Evolutionary conservation across 2,797 vertebrate genomes (phyloP), one percentile per base, ranked within the genome.

Genomic region (Distichodus sexfasciatus): DNA sequence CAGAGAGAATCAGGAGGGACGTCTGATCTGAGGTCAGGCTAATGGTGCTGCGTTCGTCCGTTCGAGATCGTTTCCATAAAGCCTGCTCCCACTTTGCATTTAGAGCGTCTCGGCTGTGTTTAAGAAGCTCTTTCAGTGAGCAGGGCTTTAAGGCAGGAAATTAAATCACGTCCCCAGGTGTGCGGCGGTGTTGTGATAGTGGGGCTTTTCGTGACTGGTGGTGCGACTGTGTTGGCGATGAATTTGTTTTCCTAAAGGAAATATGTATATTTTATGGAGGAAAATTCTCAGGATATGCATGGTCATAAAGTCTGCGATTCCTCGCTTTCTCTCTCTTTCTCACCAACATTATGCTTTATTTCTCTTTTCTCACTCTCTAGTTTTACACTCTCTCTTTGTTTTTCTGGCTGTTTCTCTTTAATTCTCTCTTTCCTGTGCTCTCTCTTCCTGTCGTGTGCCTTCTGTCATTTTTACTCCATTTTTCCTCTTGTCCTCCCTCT

Each of bases 11-110:
- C n/a, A n/a, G n/a, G n/a, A n/a, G n/a, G n/a, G n/a, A n/a, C n/a
- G n/a, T n/a, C n/a, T n/a, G n/a, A n/a, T 71, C 28, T 75, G 48
- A 47, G 46, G 38, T 64, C 59, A 47, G 46, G 38, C 23, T 36
- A 58, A 73, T 73, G 48, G 53, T n/a, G 71, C 29, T 58, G 61
- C 69, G 51, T 40, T 67, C 69, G 60, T 38, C 69, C 17, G 54
- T 74, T 73, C 74, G 67, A 66, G 60, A 11, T 50, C 43, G 62
- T 61, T 72, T 76, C 47, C 51, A 76, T 66, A 38, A 53, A 71
- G 48, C 44, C 64, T 48, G 15, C 54, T 43, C 17, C 31, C 15
- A 41, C 29, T 80, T 43, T 71, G 71, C 67, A 74, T 74, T 75
- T 72, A 50, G 48, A 75, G 31, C 47, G 66, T 21, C 28, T 47